phyloP scores from a whole-genome alignment of 2,888 invertebrate species.

The Cotesia congregata region DNA sequence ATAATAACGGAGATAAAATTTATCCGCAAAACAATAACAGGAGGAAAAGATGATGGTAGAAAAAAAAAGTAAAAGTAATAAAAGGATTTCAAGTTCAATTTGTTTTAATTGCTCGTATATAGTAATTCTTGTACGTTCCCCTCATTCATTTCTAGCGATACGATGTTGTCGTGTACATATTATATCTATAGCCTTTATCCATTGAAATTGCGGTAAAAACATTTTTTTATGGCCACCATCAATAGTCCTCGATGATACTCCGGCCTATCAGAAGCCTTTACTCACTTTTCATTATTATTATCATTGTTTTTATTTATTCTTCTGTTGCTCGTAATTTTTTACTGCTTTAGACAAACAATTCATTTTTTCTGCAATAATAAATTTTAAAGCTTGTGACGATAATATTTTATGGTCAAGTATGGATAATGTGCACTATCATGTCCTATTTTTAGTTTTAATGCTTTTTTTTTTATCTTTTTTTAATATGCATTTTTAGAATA shows the following conservation, averaged over 20 bases:
- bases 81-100: conserved; percentile 29
- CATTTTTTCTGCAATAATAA: not conserved
- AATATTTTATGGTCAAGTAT: not conserved
- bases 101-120: conserved; percentile 33
- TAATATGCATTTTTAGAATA: too few relatives aligned
- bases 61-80: conserved; percentile 2
- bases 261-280: conserved; percentile 6
- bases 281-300: not conserved
- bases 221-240: conserved; percentile 13
- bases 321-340: conserved; percentile 9
- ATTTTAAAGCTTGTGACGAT: not conserved
- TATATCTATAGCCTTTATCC: not conserved
- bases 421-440: not conserved
- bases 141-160: conserved; percentile 5
- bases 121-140: not conserved
- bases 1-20: not conserved
- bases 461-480: too few relatives aligned
- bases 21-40: not conserved
- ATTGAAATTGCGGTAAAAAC: conserved; percentile 2
- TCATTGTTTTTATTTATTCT: not conserved
- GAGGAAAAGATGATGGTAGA: not conserved
- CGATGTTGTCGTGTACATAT: not conserved
- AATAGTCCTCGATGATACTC: conserved; percentile 7
- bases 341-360: not conserved
- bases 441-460: too few relatives aligned